Evolutionary conservation across 1,140 invertebrate species (phyloP), one percentile per base, ranked within the genome.

Genomic region (Temnothorax longispinosus): DNA sequence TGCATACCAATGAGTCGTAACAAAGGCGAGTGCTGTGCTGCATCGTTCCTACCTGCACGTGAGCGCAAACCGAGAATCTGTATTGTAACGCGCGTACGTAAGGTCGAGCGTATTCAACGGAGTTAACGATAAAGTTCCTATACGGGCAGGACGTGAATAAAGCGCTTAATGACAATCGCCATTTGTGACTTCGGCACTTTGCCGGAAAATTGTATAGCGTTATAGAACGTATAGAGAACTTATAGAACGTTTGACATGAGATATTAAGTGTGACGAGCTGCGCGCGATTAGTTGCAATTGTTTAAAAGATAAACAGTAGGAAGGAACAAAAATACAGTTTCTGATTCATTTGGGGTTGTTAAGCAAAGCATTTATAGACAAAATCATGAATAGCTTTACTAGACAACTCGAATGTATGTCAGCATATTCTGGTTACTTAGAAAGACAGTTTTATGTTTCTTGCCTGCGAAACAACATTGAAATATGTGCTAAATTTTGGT

Each of bases 1-100:
- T 74, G 80, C 80, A 82, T 82, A 58, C 80, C 67, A 82, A 82
- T 82, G 80, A 82, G 27, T 58, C 18, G 27, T 50, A 74, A 82
- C 80, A 82, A 82, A 74, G 41, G 52, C 52, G 52, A 35, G 41
- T 44, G 6, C 35, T 15, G 41, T 44, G 6, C 35, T 15, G 18
- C 80, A 38, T 52, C 50, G 38, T 50, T 44, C 50, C 50, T 71
- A 65, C 44, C 21, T 71, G 50, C 56, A 56, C 47, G 60, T 35
- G 67, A 82, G 38, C 41, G 67, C 27, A 50, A 65, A 75, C 58
- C 10, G 58, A 78, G 76, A 47, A 18, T 5, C 58, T 65, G 60
- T 35, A 78, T 84, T 84, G 69, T 84, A 69, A 27, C 18, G 21
- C 10, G 69, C 38, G 65, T 35, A 52, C 56, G 35, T 82, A 82